Conservation (phyloP, 2,888 invertebrate genomes). For the Amphimallon solstitiale region DNA sequence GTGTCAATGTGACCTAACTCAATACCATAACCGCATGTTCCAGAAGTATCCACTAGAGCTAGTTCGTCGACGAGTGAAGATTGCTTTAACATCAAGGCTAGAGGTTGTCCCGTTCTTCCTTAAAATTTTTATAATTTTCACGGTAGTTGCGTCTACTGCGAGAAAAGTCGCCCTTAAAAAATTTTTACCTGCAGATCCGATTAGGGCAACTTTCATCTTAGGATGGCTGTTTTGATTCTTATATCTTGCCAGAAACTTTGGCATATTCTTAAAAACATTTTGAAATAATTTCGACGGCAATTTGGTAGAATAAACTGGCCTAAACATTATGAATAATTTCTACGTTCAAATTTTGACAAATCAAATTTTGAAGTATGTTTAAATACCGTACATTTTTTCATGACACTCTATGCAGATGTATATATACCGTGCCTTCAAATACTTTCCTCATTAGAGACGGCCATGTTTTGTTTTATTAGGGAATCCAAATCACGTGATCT, state of each 20-base stretch:
- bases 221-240: background rate
- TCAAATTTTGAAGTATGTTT: no score
- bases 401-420: no score
- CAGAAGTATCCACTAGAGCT: conserved; percentile 67
- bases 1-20: conserved; percentile 65
- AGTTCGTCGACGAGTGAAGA: conserved; percentile 69
- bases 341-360: conserved; percentile 25
- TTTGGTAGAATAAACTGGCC: background rate
- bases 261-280: background rate
- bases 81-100: conserved; percentile 69
- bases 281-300: conserved; percentile 12
- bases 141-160: background rate
- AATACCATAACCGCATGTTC: conserved; percentile 57
- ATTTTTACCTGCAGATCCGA: conserved; percentile 38
- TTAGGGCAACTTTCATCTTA: conserved; percentile 38
- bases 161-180: background rate
- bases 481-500: no score
- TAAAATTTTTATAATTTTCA: background rate
- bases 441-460: no score
- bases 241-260: conserved; percentile 10
- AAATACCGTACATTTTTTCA: no score
- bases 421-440: no score
- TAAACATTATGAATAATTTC: conserved; percentile 9
- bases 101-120: conserved; percentile 67
- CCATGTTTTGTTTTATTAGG: no score